These are phyloP conservation scores for Chironomus riparius DNA, from an alignment of 2,888 invertebrate species.

Conservation along the genomic window DNA sequence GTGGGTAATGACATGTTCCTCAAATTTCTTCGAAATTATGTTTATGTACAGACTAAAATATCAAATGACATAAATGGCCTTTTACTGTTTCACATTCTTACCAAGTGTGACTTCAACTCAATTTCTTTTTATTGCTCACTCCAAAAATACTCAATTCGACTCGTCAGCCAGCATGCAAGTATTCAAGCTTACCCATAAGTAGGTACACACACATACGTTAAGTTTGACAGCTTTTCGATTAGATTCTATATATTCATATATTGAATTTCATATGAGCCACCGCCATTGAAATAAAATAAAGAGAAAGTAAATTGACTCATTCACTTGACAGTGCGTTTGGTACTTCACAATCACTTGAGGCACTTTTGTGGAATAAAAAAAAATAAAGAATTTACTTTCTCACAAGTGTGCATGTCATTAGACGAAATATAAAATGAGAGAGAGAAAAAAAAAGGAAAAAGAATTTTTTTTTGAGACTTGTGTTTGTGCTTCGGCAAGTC, in stretches of 20 bases:
- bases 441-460: too few species aligned
- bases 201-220: neutral
- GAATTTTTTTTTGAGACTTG: too few species aligned
- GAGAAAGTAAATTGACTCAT: too few species aligned
- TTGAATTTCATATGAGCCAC: neutral
- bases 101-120: neutral
- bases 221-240: slow-evolving; percentile 1
- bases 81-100: neutral
- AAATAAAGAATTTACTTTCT: too few species aligned
- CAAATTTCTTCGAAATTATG: neutral
- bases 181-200: too few species aligned
- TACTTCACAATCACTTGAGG: too few species aligned
- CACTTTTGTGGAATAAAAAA: too few species aligned
- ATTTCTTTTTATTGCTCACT: neutral
- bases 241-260: neutral
- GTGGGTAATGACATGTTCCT: neutral
- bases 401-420: too few species aligned
- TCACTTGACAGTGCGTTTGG: too few species aligned
- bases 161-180: neutral
- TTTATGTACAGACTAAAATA: slow-evolving; percentile 1
- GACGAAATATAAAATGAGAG: too few species aligned
- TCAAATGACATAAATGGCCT: slow-evolving; percentile 24
- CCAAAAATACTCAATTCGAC: neutral
- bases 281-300: neutral
- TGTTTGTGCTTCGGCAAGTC: too few species aligned